phyloP scores from a whole-genome alignment of 2,797 vertebrate species.

The Meda fulgida region DNA sequence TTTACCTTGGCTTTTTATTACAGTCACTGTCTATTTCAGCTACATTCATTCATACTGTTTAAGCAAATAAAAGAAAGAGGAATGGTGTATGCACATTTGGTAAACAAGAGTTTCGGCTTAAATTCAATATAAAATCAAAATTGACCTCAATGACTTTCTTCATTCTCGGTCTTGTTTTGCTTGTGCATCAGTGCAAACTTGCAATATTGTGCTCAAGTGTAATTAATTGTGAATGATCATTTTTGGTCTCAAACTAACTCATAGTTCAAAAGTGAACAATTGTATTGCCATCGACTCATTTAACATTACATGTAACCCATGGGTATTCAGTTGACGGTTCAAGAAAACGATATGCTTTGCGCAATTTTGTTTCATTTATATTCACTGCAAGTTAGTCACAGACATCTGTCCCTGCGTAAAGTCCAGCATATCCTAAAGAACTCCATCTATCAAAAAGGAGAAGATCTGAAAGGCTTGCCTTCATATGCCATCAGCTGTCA shows the following conservation, averaged over 20 bases:
- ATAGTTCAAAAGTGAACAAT: not conserved
- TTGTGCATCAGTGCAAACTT: not conserved
- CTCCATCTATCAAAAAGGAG: constrained; percentile 65
- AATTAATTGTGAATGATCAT: not conserved
- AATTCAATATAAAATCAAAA: not conserved
- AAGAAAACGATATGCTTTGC: constrained; percentile 17
- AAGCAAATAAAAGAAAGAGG: constrained; percentile 13
- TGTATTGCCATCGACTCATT: not conserved
- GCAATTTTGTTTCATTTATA: constrained; percentile 15
- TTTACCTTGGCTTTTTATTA: constrained; percentile 12
- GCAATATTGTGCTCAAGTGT: not conserved
- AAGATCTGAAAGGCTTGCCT: constrained; percentile 57
- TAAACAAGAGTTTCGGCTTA: not conserved
- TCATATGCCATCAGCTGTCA: constrained; percentile 61
- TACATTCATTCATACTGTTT: not conserved
- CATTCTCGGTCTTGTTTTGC: not conserved
- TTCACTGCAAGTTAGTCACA: constrained; percentile 34
- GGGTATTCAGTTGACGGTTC: not conserved
- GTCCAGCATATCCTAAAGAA: constrained; percentile 36
- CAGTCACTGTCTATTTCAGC: constrained; percentile 5
- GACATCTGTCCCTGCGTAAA: constrained; percentile 30
- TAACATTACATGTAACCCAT: not conserved
- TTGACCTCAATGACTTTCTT: not conserved
- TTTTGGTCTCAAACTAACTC: not conserved
- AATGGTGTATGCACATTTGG: not conserved